Percentiles rank a stretch among this genome's conserved stretches.
phyloP scores from a whole-genome alignment of 1,140 invertebrate genomes.

The Kradibia gibbosae region DNA sequence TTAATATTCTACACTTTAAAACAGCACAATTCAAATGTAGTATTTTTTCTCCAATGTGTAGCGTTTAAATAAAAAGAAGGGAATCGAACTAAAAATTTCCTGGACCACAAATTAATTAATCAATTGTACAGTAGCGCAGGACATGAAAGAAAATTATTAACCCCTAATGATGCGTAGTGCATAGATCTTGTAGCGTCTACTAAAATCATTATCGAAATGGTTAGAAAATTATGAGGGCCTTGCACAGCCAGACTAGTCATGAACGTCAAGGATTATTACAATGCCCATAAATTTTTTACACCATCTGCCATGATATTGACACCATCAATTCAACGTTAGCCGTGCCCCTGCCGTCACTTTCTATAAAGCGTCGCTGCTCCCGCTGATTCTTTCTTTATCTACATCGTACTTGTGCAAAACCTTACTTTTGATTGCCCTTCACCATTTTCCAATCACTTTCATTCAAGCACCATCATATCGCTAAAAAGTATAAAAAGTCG shows the following conservation, averaged over 20 bases:
- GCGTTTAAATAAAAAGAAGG: too few relatives aligned
- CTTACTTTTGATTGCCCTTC: neutral
- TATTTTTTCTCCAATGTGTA: too few relatives aligned
- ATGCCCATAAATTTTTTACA: conserved; percentile 65
- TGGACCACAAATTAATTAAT: neutral
- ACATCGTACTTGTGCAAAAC: neutral
- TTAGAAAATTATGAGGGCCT: conserved; percentile 63
- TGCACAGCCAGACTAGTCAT: conserved; percentile 64
- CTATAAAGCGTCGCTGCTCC: neutral
- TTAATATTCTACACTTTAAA: too few relatives aligned
- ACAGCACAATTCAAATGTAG: too few relatives aligned
- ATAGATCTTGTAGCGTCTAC: neutral
- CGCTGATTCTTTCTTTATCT: neutral
- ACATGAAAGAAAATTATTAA: too few relatives aligned
- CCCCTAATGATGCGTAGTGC: neutral
- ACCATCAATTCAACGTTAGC: conserved; percentile 59
- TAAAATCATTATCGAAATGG: conserved; percentile 45
- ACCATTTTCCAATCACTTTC: neutral
- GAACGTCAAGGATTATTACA: conserved; percentile 70
- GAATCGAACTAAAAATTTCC: neutral
- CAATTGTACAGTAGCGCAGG: neutral
- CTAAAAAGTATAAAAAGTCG: too few relatives aligned
- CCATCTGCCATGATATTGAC: conserved; percentile 65
- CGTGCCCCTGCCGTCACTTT: neutral
- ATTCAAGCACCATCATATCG: too few relatives aligned